Conservation (phyloP, 1,140 invertebrate genomes). For the Aphaenogaster ashmeadi region DNA sequence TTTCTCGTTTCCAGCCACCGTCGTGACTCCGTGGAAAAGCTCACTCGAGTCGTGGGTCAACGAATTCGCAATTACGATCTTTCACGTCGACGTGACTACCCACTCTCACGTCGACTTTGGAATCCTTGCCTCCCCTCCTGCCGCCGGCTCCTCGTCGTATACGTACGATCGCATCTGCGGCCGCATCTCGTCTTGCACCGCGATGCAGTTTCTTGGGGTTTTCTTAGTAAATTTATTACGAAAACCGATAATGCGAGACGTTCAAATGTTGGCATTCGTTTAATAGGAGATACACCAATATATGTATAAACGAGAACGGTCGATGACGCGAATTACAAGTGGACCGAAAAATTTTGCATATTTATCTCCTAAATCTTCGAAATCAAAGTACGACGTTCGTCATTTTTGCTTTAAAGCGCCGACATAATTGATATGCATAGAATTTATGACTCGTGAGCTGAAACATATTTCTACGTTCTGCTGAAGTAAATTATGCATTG, state of each 20-base stretch:
- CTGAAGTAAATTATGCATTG: conserved; percentile 18
- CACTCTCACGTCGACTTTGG: conserved; percentile 78
- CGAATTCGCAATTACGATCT: conserved; percentile 86
- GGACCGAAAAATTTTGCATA: not conserved
- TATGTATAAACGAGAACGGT: not conserved
- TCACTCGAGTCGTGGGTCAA: conserved; percentile 84
- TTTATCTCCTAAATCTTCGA: conserved; percentile 14
- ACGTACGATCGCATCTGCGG: conserved; percentile 10
- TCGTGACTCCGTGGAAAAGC: conserved; percentile 73
- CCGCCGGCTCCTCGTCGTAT: not conserved
- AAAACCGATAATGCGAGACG: conserved; percentile 34
- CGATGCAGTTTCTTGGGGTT: conserved; percentile 10
- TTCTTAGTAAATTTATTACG: conserved; percentile 57
- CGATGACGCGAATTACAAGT: not conserved
- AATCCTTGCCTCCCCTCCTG: conserved; percentile 53
- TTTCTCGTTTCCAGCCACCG: conserved; percentile 40
- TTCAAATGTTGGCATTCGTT: conserved; percentile 12
- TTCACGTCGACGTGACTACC: conserved; percentile 81
- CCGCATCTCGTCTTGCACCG: conserved; percentile 17
- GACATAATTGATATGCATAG: conserved; percentile 36
- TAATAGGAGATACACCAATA: not conserved
- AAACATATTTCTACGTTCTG: not conserved
- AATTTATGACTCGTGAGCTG: conserved; percentile 11
- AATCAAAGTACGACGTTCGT: not conserved
- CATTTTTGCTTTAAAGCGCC: not conserved